Percentiles rank a stretch among this genome's conserved stretches.
Conservation (phyloP, 2,888 invertebrate genomes). For the Anoncus sp. region DNA sequence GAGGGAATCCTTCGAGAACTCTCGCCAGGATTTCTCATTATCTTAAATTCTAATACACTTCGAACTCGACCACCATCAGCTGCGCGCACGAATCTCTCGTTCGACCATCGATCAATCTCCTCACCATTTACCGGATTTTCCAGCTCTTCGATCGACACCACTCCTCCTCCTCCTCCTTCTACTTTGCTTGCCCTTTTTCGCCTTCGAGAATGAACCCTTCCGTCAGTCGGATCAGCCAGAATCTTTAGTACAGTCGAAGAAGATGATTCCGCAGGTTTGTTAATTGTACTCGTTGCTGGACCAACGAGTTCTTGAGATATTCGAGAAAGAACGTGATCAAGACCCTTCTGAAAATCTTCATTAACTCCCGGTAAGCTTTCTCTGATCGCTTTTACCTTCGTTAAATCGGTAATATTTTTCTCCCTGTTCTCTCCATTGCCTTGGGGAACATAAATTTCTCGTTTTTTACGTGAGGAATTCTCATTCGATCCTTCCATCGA, state of each 20-base stretch:
- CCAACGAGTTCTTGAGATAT: constrained; percentile 36
- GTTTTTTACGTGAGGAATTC: constrained; percentile 14
- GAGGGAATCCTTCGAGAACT: constrained; percentile 16
- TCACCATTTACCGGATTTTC: constrained; percentile 36
- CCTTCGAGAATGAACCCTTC: constrained; percentile 36
- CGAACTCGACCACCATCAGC: constrained; percentile 64
- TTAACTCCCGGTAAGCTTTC: constrained; percentile 62
- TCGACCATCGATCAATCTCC: constrained; percentile 67
- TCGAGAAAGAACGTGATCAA: constrained; percentile 59
- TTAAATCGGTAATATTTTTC: constrained; percentile 25
- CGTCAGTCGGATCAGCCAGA: constrained; percentile 57
- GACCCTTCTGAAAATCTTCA: constrained; percentile 65
- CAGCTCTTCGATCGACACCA: constrained; percentile 21
- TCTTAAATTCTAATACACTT: constrained; percentile 66
- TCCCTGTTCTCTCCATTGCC: neutral
- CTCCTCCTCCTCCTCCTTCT: neutral
- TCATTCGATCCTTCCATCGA: neutral
- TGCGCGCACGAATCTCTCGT: constrained; percentile 62
- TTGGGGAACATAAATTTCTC: constrained; percentile 11
- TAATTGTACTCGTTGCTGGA: neutral
- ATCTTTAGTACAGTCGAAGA: constrained; percentile 44
- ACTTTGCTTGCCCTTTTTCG: constrained; percentile 29
- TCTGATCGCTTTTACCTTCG: constrained; percentile 49
- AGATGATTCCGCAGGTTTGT: constrained; percentile 16
- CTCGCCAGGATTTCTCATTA: constrained; percentile 51